Evolutionary conservation across 2,113 vertebrate species (phyloP), one percentile per base, ranked within the genome.

Genomic region (Vombatus ursinus): DNA sequence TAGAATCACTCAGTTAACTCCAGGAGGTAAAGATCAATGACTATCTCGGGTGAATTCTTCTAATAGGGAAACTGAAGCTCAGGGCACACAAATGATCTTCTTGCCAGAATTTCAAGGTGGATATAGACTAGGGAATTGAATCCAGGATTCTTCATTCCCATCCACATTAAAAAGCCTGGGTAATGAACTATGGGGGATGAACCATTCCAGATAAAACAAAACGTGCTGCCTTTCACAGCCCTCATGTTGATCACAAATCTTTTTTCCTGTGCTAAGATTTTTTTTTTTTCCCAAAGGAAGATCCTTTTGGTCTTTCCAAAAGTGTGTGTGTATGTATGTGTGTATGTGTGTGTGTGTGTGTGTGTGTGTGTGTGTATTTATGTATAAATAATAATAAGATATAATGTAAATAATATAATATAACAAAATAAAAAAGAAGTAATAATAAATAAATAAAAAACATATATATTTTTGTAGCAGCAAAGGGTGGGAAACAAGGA

Each of bases 1-100:
- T 53, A 97, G 90, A 94, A 93, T 91, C 26, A 50, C 90, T 93
- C 89, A 95, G 90, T 95, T 93, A 95, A 93, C 90, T 9, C 50
- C 24, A 54, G 54, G 94, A 95, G 50, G 94, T 91, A 89, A 96
- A 57, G 23, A 92, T 8, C 49, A 95, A 91, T 37, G 52, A 90
- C 61, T 92, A 54, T 92, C 51, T 51, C 49, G 84, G 95, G 68
- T 92, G 3, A 37, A 8, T 93, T 96, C 94, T 97, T 96, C 95
- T 97, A 44, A 61, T 3, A 52, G 94, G 93, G 47, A 95, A 92
- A 90, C 57, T n/a, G 14, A 95, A 94, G 90, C 50, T 47, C 6
- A 31, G 51, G 91, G 26, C 52, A 2, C n/a, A 48, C 93, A 90
- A 90, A 24, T 12, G 52, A 57, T 57, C 90, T 12, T 28, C 57